Percentiles rank a stretch among this genome's conserved stretches.
Conservation (phyloP, 2,888 invertebrate species). For the Hypomecis atomaria region DNA sequence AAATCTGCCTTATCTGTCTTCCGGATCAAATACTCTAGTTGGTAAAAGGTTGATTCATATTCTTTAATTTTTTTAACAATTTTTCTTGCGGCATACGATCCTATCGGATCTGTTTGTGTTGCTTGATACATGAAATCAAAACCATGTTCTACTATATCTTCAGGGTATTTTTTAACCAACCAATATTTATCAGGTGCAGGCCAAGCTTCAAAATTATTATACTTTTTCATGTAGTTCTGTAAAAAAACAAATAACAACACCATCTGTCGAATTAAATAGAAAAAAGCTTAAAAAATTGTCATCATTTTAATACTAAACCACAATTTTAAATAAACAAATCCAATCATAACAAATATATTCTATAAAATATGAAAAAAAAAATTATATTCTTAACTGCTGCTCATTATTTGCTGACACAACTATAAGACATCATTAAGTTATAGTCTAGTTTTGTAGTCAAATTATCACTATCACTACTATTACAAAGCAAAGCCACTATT, state of each 20-base stretch:
- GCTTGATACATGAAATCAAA: background rate
- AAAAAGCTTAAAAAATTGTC: too few relatives aligned
- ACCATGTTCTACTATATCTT: constrained; percentile 3
- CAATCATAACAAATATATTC: too few relatives aligned
- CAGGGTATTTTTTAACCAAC: constrained; percentile 7
- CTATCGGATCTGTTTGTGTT: background rate
- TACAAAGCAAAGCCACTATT: too few relatives aligned
- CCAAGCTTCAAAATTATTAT: constrained; percentile 19
- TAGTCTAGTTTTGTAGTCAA: too few relatives aligned
- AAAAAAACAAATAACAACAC: background rate
- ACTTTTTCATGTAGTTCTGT: constrained; percentile 21
- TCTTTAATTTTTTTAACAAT: constrained; percentile 23
- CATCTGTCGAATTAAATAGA: background rate
- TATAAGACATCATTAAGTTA: too few relatives aligned
- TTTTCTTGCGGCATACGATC: constrained; percentile 4
- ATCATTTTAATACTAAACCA: too few relatives aligned
- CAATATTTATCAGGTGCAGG: constrained; percentile 13
- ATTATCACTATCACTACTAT: too few relatives aligned
- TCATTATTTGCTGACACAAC: too few relatives aligned
- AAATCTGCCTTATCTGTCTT: constrained; percentile 26
- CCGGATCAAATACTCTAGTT: constrained; percentile 27
- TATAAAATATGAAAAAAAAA: too few relatives aligned
- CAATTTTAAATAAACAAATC: too few relatives aligned
- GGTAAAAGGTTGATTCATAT: constrained; percentile 21
- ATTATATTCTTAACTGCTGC: too few relatives aligned